A percentile compares a stretch with the other conserved stretches of the same genome.
These are phyloP conservation scores for Glaucomys volans DNA, from an alignment of 2,113 vertebrate species.

Conservation along the genomic window DNA sequence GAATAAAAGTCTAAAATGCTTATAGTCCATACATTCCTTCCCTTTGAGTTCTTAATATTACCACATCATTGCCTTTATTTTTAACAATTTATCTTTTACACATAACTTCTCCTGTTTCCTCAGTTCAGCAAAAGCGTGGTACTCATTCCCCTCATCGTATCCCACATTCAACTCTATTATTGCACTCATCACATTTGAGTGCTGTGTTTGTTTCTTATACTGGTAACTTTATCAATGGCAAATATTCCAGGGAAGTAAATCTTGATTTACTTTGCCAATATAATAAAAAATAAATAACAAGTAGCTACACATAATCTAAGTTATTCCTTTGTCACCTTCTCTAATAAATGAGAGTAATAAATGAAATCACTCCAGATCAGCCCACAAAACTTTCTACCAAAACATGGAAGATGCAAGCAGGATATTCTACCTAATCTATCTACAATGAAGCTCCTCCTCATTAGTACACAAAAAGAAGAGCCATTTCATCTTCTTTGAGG, in stretches of 20 bases:
- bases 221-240: constrained; percentile 2
- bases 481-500: not conserved
- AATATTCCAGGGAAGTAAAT: not conserved
- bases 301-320: not conserved
- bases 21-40: not conserved
- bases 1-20: not conserved
- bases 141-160: not conserved
- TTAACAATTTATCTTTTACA: not conserved
- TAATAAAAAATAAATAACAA: not conserved
- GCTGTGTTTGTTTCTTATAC: not conserved
- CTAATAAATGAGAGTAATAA: not conserved
- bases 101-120: not conserved
- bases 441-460: not conserved
- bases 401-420: not conserved
- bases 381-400: not conserved
- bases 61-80: not conserved
- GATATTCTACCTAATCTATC: not conserved
- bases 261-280: not conserved
- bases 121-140: not conserved
- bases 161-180: not conserved
- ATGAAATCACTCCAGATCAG: not conserved
- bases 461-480: not conserved
- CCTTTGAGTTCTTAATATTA: not conserved
- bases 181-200: not conserved
- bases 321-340: not conserved